phyloP scores from a whole-genome alignment of 2,888 invertebrate species.

The Cataglyphis albicans region DNA sequence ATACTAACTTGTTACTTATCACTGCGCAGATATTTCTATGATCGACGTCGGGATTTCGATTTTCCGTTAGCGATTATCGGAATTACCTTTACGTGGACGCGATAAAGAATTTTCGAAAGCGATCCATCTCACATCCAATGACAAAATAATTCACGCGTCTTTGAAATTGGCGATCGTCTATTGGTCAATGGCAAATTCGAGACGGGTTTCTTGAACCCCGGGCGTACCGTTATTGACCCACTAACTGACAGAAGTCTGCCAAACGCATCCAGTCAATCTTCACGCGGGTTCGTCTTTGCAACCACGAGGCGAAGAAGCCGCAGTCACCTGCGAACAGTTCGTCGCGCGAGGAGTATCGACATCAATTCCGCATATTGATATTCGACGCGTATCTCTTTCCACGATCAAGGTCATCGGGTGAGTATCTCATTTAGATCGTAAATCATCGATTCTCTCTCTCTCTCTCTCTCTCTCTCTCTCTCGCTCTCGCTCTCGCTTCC shows the following conservation, averaged over 20 bases:
- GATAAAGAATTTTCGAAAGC: conserved; percentile 1
- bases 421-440: conserved; percentile 37
- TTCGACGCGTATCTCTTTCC: conserved; percentile 1
- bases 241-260: conserved; percentile 83
- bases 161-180: conserved; percentile 45
- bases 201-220: conserved; percentile 83
- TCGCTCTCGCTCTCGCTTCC: not conserved
- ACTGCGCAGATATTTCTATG: not conserved
- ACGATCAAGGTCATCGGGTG: conserved; percentile 57
- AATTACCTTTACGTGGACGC: not conserved
- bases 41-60: not conserved
- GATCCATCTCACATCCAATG: conserved; percentile 4
- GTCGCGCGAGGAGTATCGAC: conserved; percentile 69
- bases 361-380: conserved; percentile 56
- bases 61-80: not conserved
- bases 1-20: not conserved
- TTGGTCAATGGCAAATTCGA: conserved; percentile 74
- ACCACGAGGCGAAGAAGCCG: conserved; percentile 59
- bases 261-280: conserved; percentile 76
- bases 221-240: conserved; percentile 85
- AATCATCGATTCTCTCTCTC: not conserved
- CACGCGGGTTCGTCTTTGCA: conserved; percentile 59
- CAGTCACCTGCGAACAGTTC: conserved; percentile 77
- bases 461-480: too few relatives aligned
- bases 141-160: conserved; percentile 4